These are phyloP conservation scores for Oncorhynchus kisutch DNA, from an alignment of 2,113 vertebrate species.

Conservation along the genomic window DNA sequence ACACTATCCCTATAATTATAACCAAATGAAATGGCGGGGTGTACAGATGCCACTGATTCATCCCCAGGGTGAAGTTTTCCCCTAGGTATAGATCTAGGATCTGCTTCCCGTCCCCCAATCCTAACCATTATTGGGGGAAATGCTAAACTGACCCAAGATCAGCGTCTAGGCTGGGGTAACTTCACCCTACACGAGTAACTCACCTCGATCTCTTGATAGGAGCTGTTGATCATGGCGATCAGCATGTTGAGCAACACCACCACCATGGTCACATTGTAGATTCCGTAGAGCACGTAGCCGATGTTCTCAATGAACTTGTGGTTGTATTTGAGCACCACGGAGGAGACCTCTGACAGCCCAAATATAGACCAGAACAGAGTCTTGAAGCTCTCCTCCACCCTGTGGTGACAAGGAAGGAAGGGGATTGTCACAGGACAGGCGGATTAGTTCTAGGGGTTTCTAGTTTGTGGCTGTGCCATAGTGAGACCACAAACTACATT, in stretches of 20 bases:
- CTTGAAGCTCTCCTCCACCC: constrained; percentile 92
- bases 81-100: too few species aligned
- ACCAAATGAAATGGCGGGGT: too few species aligned
- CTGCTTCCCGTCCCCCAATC: too few species aligned
- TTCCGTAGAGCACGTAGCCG: constrained; percentile 87
- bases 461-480: too few species aligned
- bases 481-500: too few species aligned
- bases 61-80: too few species aligned
- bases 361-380: constrained; percentile 93
- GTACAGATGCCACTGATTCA: too few species aligned
- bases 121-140: too few species aligned
- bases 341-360: constrained; percentile 87
- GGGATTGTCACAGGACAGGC: neutral
- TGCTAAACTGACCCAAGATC: neutral
- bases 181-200: too few species aligned
- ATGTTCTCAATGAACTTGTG: constrained; percentile 93
- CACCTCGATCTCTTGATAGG: constrained; percentile 91
- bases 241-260: constrained; percentile 91
- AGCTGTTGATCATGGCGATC: constrained; percentile 92
- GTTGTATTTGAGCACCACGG: constrained; percentile 88
- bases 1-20: too few species aligned
- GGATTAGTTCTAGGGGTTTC: too few species aligned
- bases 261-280: constrained; percentile 91
- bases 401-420: constrained; percentile 37
- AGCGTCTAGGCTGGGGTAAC: constrained; percentile 8